Evolutionary conservation across 2,888 invertebrate genomes (phyloP), one percentile per base, ranked within the genome.

Genomic region (Sipunculus nudus): DNA sequence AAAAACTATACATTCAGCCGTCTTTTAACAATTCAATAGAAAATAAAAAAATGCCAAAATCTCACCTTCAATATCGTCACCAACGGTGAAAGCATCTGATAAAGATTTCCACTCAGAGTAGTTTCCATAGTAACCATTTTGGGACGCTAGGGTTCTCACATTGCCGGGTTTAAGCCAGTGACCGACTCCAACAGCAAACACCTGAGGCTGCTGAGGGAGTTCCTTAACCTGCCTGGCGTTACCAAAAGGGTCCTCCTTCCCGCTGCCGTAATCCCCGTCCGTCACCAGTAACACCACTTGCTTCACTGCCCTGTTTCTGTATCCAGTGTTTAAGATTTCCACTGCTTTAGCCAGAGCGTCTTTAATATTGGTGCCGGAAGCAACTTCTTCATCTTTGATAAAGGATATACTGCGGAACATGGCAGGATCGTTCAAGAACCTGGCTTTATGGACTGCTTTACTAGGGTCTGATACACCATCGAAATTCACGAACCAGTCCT

Each of bases 231-330:
- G 16, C 2, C 19, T 4, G n/a, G 26, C 26, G n/a, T n/a, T n/a
- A n/a, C n/a, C n/a, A n/a, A n/a, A n/a, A 3, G 64, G 64, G 21
- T 61, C 64, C 6, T 19, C 29, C n/a, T 53, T 46, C 13, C 19
- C 10, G 10, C 26, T 13, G 19, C 29, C 21, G 58, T 58, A 64
- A 26, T 57, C 52, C 1, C 64, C 64, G 21, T 64, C 64, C 25
- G 61, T 64, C 2, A 64, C 26, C 38, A 64, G 29, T 10, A 64
- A 5, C 16, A 64, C 39, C 10, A 67, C 60, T 52, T 61, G 61
- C 16, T 43, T 57, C 21, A 52, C 61, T 5, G 59, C 47, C 31
- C 67, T 47, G 19, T 39, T 38, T 10, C 23, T 28, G 16, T 28
- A 47, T 5, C 64, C 56, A 16, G 35, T 31, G 3, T 45, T 35